Conservation (phyloP, 2,113 vertebrate species). For the Sylvietta virens region DNA sequence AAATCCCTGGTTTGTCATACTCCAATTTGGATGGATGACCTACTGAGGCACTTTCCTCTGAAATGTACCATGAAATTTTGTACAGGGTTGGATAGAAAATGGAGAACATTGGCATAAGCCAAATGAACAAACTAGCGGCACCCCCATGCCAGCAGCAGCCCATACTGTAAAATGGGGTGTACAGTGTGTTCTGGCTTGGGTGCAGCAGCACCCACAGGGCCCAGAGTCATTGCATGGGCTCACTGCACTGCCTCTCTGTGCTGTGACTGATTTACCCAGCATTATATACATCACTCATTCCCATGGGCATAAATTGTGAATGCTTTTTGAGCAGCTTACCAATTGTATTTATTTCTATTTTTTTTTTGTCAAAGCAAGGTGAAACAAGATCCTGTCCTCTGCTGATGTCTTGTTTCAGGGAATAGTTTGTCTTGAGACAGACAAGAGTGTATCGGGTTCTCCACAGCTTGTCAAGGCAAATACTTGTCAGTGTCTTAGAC, state of each 20-base stretch:
- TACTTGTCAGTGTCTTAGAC: constrained; percentile 7
- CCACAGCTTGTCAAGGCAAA: constrained; percentile 3
- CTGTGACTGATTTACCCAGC: background rate
- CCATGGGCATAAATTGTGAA: background rate
- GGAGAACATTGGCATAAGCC: background rate
- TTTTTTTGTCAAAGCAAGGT: background rate
- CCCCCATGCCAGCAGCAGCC: rapidly evolving
- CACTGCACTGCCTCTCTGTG: background rate
- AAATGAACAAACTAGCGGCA: background rate
- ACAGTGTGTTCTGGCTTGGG: background rate
- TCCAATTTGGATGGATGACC: background rate
- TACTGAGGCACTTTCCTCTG: background rate
- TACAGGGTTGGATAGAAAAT: background rate
- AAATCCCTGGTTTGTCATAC: background rate
- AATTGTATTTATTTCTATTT: background rate
- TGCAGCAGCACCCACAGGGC: background rate
- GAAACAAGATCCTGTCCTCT: background rate
- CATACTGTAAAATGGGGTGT: background rate
- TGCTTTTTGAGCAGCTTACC: background rate
- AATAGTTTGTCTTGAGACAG: background rate
- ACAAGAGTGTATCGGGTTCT: background rate
- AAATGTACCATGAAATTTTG: background rate
- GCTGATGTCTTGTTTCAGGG: background rate
- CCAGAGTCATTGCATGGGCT: background rate
- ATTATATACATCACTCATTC: background rate